These are phyloP conservation scores for Endotricha flammealis DNA, from an alignment of 2,888 invertebrate genomes.

Conservation along the genomic window DNA sequence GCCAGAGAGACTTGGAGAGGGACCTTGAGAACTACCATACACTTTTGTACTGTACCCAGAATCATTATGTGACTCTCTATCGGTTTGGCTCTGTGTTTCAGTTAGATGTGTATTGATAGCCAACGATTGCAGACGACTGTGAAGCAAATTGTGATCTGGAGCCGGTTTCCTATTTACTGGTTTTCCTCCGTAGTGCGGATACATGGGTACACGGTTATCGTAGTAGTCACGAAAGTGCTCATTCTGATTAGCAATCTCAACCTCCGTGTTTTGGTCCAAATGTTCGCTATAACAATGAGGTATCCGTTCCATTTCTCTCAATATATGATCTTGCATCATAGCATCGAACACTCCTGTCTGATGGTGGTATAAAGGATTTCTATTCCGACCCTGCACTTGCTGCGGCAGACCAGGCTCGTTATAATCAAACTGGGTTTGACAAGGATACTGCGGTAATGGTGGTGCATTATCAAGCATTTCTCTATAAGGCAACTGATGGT, in stretches of 20 bases:
- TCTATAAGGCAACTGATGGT: slow-evolving; percentile 54
- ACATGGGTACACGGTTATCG: slow-evolving; percentile 55
- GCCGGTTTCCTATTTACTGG: slow-evolving; percentile 46
- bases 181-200: slow-evolving; percentile 37
- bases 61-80: slow-evolving; percentile 86
- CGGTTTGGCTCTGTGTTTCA: slow-evolving; percentile 71
- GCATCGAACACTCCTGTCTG: slow-evolving; percentile 70
- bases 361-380: slow-evolving; percentile 63
- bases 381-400: slow-evolving; percentile 53
- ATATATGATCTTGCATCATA: slow-evolving; percentile 74
- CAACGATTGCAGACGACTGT: slow-evolving; percentile 65
- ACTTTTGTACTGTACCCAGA: slow-evolving; percentile 92
- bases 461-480: slow-evolving; percentile 46
- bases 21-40: slow-evolving; percentile 87
- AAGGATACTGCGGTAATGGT: slow-evolving; percentile 40
- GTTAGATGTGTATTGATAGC: slow-evolving; percentile 71
- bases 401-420: slow-evolving; percentile 52
- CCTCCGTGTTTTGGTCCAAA: slow-evolving; percentile 65
- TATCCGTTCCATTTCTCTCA: slow-evolving; percentile 71
- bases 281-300: slow-evolving; percentile 71
- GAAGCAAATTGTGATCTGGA: slow-evolving; percentile 62
- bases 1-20: slow-evolving; percentile 85
- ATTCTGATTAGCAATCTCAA: slow-evolving; percentile 68
- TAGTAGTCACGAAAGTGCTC: slow-evolving; percentile 64
- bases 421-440: slow-evolving; percentile 49